phyloP scores from a whole-genome alignment of 2,888 invertebrate genomes.

The Nephrotoma flavescens region DNA sequence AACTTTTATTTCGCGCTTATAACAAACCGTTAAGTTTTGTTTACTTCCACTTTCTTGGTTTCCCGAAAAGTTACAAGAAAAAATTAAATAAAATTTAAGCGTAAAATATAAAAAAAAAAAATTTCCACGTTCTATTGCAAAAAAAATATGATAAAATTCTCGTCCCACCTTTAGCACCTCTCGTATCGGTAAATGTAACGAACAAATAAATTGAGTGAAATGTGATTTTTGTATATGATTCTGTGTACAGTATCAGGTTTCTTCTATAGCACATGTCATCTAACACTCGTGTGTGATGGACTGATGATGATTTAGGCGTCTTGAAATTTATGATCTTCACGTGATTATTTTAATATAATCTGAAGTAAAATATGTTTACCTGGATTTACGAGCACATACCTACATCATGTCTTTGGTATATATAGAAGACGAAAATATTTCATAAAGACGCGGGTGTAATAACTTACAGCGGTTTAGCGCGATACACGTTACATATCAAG shows the following conservation, averaged over 20 bases:
- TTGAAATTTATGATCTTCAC: not conserved
- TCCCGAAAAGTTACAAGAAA: not conserved
- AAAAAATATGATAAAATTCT: not conserved
- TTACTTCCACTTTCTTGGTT: not conserved
- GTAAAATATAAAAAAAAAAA: not conserved
- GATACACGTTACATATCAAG: not conserved
- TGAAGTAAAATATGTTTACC: not conserved
- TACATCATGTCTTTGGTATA: not conserved
- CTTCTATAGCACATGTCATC: not conserved
- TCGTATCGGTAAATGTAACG: not conserved
- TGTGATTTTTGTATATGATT: not conserved
- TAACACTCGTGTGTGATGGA: not conserved
- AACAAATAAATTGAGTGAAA: not conserved
- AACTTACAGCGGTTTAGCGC: not conserved
- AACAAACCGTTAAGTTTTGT: not conserved
- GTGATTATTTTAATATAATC: not conserved
- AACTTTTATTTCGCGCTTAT: not conserved
- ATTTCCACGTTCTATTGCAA: not conserved
- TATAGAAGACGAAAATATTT: not conserved
- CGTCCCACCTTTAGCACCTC: not conserved
- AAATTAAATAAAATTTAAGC: not conserved
- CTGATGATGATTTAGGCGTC: not conserved
- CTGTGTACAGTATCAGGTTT: not conserved
- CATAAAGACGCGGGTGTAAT: not conserved
- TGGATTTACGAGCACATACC: not conserved